These are phyloP conservation scores for Apamea anceps DNA, from an alignment of 2,888 invertebrate species.

Conservation along the genomic window DNA sequence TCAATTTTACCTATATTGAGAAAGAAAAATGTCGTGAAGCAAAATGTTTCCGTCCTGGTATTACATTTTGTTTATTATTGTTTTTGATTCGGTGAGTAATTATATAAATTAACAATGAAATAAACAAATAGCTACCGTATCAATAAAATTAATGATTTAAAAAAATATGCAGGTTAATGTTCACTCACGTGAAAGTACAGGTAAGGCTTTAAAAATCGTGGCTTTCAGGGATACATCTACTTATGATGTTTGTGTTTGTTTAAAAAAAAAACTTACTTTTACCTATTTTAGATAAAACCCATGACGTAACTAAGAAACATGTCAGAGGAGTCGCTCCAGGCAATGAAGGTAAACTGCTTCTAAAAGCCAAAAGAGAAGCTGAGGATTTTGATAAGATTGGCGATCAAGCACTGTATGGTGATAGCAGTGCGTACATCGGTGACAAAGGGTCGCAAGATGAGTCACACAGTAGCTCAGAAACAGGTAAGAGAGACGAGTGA, in stretches of 20 bases:
- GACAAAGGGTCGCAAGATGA: neutral
- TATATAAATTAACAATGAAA: constrained; percentile 2
- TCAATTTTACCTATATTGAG: constrained; percentile 25
- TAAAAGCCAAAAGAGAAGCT: neutral
- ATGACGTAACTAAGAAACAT: constrained; percentile 10
- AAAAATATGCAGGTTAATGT: constrained; percentile 29
- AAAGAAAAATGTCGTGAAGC: constrained; percentile 50
- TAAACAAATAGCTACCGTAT: constrained; percentile 9
- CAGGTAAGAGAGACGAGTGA: neutral
- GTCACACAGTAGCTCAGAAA: neutral
- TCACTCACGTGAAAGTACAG: neutral
- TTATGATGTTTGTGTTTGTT: too few species aligned
- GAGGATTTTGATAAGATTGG: neutral
- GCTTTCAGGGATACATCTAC: neutral
- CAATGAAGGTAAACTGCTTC: neutral
- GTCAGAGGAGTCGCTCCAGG: neutral
- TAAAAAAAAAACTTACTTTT: neutral
- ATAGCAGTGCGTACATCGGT: neutral
- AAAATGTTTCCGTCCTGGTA: constrained; percentile 55
- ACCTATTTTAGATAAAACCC: constrained; percentile 23
- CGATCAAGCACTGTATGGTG: neutral
- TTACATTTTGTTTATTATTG: constrained; percentile 56
- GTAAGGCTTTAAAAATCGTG: constrained; percentile 18
- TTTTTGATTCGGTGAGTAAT: constrained; percentile 63
- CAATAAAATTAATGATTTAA: neutral